Conservation (phyloP, 2,797 vertebrate species). For the Channallabes apus region DNA sequence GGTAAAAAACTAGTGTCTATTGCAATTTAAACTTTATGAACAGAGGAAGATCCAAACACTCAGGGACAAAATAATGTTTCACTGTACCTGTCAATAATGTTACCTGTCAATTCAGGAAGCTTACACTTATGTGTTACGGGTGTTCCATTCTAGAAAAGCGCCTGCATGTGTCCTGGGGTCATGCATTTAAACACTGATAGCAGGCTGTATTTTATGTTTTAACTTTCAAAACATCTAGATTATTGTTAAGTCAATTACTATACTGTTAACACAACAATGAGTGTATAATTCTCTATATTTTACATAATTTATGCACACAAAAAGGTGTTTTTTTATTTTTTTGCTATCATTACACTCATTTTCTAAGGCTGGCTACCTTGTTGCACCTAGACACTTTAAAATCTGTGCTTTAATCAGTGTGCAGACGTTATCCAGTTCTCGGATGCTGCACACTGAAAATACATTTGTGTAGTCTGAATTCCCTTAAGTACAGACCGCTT, state of each 20-base stretch:
- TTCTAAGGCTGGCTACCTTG: not conserved
- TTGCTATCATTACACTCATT: not conserved
- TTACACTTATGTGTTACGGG: not conserved
- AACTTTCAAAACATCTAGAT: not conserved
- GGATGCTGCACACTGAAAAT: constrained; percentile 1
- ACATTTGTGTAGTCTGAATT: constrained; percentile 14
- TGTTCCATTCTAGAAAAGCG: not conserved
- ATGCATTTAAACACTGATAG: not conserved
- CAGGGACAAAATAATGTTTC: no score
- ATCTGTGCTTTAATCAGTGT: constrained; percentile 12
- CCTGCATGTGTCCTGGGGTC: not conserved
- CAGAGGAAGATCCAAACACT: not conserved
- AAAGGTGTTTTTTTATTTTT: not conserved
- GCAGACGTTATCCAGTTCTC: not conserved
- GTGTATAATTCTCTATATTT: not conserved
- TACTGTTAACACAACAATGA: not conserved
- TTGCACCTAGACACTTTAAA: not conserved
- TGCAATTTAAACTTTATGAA: not conserved
- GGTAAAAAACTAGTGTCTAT: not conserved
- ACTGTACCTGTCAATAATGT: no score
- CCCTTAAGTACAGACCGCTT: not conserved
- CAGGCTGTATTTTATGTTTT: not conserved
- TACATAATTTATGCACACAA: not conserved
- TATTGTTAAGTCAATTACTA: not conserved
- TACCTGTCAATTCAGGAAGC: not conserved